phyloP scores from a whole-genome alignment of 2,113 vertebrate species.

The Capreolus pygargus region DNA sequence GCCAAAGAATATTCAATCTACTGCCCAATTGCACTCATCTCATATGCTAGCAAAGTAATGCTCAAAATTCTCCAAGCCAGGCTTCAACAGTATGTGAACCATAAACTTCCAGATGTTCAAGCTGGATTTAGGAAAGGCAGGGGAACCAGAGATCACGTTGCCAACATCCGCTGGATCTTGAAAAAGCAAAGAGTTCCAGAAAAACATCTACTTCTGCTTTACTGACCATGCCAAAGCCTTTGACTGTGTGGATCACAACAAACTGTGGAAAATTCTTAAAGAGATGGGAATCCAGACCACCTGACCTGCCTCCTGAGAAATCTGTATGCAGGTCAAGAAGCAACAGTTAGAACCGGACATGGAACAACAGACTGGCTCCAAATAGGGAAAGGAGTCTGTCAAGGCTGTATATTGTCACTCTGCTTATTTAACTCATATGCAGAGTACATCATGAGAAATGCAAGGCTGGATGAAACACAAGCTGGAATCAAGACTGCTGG shows the following conservation, averaged over 20 bases:
- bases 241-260: background rate
- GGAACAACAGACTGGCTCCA: background rate
- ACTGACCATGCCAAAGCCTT: background rate
- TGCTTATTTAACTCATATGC: background rate
- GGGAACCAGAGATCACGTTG: background rate
- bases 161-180: fast-evolving
- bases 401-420: background rate
- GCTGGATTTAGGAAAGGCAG: background rate
- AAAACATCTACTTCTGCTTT: background rate
- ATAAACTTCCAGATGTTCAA: background rate
- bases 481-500: background rate
- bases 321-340: background rate
- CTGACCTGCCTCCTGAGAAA: background rate
- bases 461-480: background rate
- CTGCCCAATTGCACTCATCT: background rate
- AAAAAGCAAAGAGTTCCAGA: background rate
- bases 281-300: background rate
- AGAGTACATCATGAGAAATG: background rate
- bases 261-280: background rate
- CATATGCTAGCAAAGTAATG: background rate
- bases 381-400: background rate
- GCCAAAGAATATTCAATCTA: background rate
- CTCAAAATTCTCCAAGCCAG: background rate
- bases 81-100: background rate
- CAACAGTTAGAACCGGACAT: background rate